Evolutionary conservation across 2,888 invertebrate genomes (phyloP), one percentile per base, ranked within the genome.

Genomic region (Drepana falcataria): DNA sequence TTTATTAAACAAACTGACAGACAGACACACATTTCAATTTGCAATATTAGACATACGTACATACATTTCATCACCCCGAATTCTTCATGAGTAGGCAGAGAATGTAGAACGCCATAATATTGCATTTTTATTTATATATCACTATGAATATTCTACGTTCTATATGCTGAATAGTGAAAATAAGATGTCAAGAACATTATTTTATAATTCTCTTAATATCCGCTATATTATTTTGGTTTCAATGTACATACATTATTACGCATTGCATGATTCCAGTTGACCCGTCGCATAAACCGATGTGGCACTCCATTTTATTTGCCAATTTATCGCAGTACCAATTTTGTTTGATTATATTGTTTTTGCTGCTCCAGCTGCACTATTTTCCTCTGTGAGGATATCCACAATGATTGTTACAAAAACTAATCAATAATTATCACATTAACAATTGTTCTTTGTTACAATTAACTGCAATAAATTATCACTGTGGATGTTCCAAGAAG

Each of bases 251-350:
- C 51, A 51, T 51, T 51, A 51, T 71, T 71, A 68, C 68, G 75
- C 75, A 66, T 75, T 74, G 76, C 73, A 72, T 73, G 73, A 69
- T 67, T 48, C 64, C 61, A 64, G 65, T 61, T 64, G 66, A 74
- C 69, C 72, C 75, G 73, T 77, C 73, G 81, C 79, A 79, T 79
- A 79, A 64, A 73, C 72, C 72, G 72, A 74, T 75, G 77, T 71
- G 75, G 61, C 73, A 67, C 58, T 63, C 64, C 64, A 49, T 69
- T 75, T 71, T 69, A 66, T 68, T 73, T 69, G 70, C 61, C 64
- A 68, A 61, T 4, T 71, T 61, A 64, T 61, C 60, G 64, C 63
- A 60, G 9, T 3, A 9, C 6, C 9, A 9, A 63, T 70, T 67
- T 66, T 63, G 62, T 59, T 63, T 68, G 64, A 69, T 51, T 40